Conservation (phyloP, 1,140 invertebrate species). For the Trypoxylus dichotomus region DNA sequence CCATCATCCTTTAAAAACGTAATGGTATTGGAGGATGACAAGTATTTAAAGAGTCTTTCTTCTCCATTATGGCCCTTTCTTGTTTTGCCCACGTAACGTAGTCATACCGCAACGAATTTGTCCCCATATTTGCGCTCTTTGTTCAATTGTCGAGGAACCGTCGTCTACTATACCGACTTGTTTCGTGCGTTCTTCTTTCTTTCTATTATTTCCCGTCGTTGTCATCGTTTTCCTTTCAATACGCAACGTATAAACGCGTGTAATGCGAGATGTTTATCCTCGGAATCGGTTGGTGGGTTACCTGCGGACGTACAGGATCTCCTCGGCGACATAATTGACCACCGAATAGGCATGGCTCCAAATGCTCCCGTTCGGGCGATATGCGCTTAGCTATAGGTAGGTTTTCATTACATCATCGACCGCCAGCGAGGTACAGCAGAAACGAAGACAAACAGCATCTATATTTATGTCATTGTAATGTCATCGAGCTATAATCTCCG, state of each 20-base stretch:
- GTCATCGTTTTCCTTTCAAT: slow-evolving; percentile 35
- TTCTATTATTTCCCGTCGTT: not conserved
- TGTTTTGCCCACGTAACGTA: not conserved
- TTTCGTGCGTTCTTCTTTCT: not conserved
- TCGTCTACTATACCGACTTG: not conserved
- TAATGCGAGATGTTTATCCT: slow-evolving; percentile 48
- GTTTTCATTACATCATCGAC: slow-evolving; percentile 30
- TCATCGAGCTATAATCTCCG: slow-evolving; percentile 33
- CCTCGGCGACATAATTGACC: slow-evolving; percentile 33
- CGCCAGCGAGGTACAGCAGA: slow-evolving; percentile 33
- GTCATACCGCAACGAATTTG: slow-evolving; percentile 45
- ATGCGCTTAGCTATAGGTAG: not conserved
- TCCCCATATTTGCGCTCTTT: slow-evolving; percentile 34
- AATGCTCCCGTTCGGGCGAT: slow-evolving; percentile 25
- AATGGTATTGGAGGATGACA: slow-evolving; percentile 6
- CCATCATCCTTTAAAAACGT: not conserved
- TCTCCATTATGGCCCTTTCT: not conserved
- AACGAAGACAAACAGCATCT: slow-evolving; percentile 45
- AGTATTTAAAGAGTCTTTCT: slow-evolving; percentile 13
- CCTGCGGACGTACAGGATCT: not conserved
- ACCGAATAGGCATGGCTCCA: slow-evolving; percentile 44
- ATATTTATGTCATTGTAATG: slow-evolving; percentile 46
- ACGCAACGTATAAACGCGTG: slow-evolving; percentile 45
- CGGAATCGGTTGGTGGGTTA: slow-evolving; percentile 34
- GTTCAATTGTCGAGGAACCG: not conserved